Base-by-base conservation (phyloP, 2,888 invertebrate genomes). In the Trissolcus japonicus region DNA sequence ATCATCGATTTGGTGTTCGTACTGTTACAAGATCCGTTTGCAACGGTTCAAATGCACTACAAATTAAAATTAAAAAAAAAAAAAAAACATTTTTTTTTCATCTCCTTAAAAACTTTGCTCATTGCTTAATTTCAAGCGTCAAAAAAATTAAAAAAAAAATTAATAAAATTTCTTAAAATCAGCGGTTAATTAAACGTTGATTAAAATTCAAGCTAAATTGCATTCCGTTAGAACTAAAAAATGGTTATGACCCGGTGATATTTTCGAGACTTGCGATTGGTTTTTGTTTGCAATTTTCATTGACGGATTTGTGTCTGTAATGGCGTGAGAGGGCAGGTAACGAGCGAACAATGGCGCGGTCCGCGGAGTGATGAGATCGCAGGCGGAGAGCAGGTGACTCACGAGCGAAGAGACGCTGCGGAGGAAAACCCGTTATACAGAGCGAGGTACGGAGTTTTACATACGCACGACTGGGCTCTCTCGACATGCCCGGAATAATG, bases 21-120 rank as follows among this genome's bases (percentile, higher is more conserved):
- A 65, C 76, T 69, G 65, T 71, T 76, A 71, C 48, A 76, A 66
- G 76, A 76, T 76, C 76, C 76, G 71, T 76, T 76, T 76, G n/a
- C 71, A 76, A 76, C 71, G 71, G 76, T 76, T 76, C 57, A 48
- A 56, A 76, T 53, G 53, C 40, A 35, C 16, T 14, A 40, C 19
- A 40, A 14, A 48, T 0, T 35, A 40, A 40, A 14, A 48, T 0
- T 35, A 40, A 69, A 69, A 62, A 25, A 25, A 4, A 25, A 25
- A 25, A 25, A 25, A 25, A 25, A 25, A 25, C 25, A 19, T 2
- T 17, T 60, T 63, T 75, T 75, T 65, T 65, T 17, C 21, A 56
- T 59, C 53, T 41, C 63, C 40, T 51, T 63, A 7, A n/a, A 48
- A 48, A 62, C 73, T 16, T 9, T 19, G 11, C 54, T 54, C 51